Conservation (phyloP, 2,113 vertebrate species). For the Malurus alboscapulatus region DNA sequence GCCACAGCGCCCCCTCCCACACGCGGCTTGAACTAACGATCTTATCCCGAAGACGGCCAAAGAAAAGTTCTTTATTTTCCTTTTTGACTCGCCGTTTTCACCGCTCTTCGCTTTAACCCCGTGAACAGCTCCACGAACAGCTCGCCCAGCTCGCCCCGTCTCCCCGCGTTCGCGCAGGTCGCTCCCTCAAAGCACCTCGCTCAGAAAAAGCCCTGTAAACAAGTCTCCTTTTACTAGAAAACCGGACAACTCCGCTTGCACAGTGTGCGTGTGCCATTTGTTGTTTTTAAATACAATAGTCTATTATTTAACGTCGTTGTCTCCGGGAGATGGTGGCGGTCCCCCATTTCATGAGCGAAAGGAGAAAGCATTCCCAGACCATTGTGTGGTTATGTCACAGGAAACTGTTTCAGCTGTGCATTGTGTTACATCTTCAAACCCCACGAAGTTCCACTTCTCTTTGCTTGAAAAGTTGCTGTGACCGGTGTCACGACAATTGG, state of each 20-base stretch:
- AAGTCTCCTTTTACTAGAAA: neutral
- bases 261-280: conserved; percentile 34
- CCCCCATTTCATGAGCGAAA: conserved; percentile 45
- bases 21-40: neutral
- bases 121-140: neutral
- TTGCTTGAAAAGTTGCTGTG: conserved; percentile 40
- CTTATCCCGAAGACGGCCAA: neutral
- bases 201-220: neutral
- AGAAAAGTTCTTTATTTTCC: conserved; percentile 36
- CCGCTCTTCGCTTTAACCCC: neutral
- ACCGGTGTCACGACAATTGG: conserved; percentile 7
- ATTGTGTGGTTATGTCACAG: conserved; percentile 56
- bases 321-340: conserved; percentile 49
- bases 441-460: conserved; percentile 11
- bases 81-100: neutral
- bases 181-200: neutral
- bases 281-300: conserved; percentile 59
- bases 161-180: neutral
- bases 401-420: conserved; percentile 35
- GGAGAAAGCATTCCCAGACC: conserved; percentile 50
- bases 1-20: conserved; percentile 80
- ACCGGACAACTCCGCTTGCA: conserved; percentile 18
- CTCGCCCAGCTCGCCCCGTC: neutral
- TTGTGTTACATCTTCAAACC: conserved; percentile 26
- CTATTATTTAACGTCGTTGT: conserved; percentile 54